These are phyloP conservation scores for Myoxocephalus aenaeus DNA, from an alignment of 2,797 vertebrate species.

Conservation along the genomic window DNA sequence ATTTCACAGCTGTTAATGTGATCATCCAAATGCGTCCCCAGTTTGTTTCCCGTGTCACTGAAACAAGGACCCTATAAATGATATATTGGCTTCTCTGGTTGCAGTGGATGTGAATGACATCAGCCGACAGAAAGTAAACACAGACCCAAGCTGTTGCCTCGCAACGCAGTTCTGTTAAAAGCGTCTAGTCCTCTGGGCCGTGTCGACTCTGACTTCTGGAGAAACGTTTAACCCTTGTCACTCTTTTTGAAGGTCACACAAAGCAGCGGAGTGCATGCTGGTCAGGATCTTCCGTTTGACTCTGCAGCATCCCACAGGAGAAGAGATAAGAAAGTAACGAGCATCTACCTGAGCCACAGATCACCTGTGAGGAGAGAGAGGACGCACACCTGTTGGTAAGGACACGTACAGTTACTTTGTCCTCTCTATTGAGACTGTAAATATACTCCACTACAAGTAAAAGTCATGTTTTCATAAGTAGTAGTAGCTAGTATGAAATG, in stretches of 20 bases:
- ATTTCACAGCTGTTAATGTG: too few species aligned
- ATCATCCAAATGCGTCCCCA: background rate
- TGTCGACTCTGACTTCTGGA: background rate
- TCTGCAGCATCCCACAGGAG: constrained; percentile 17
- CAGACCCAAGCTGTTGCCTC: too few species aligned
- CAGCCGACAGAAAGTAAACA: background rate
- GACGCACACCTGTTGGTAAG: constrained; percentile 57
- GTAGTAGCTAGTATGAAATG: background rate
- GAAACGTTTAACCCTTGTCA: constrained; percentile 4
- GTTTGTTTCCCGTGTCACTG: background rate
- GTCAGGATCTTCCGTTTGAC: too few species aligned
- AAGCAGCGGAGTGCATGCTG: background rate
- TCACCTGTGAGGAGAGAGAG: constrained; percentile 37
- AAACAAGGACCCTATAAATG: background rate
- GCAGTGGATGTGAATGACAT: background rate
- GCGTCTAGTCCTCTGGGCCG: background rate
- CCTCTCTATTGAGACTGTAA: background rate
- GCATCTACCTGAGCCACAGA: constrained; percentile 29
- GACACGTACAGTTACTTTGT: background rate
- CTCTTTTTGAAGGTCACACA: constrained; percentile 10
- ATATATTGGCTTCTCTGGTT: background rate
- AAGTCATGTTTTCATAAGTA: background rate
- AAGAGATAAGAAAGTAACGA: constrained; percentile 25
- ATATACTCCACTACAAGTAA: background rate
- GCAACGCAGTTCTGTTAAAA: too few species aligned